Evolutionary conservation across 2,797 vertebrate genomes (phyloP).

Genomic region (Pangasius djambal): DNA sequence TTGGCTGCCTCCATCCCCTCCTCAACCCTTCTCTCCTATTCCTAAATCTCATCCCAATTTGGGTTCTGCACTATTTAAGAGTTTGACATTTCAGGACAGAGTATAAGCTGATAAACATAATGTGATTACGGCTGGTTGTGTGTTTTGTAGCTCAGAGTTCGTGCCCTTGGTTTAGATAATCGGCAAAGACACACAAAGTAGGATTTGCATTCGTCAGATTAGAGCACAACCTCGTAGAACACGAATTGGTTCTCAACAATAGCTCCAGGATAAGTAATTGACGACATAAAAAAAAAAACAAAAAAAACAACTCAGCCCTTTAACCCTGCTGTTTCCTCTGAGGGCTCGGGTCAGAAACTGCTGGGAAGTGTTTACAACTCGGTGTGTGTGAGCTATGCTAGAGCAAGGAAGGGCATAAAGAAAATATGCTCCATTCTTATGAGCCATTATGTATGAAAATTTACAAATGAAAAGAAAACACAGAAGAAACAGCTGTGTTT

Average conservation of each 20-base stretch:
- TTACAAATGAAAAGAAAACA: not conserved
- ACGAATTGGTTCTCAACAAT: not conserved
- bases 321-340: not conserved
- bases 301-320: not conserved
- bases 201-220: not conserved
- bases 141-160: not conserved
- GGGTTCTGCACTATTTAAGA: not conserved
- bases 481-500: not conserved
- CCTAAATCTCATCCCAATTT: not conserved
- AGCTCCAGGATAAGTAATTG: not conserved
- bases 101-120: not conserved
- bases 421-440: not conserved
- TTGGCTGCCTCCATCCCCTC: not conserved
- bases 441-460: not conserved
- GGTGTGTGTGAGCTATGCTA: not conserved
- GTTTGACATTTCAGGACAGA: not conserved
- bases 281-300: not conserved
- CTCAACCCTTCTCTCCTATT: not conserved
- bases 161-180: not conserved
- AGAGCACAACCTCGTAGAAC: not conserved
- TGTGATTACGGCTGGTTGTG: not conserved
- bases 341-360: not conserved
- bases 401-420: not conserved
- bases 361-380: not conserved
- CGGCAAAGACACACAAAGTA: not conserved